Base-by-base conservation (phyloP, 2,888 invertebrate genomes). In the Halocaridina rubra region DNA sequence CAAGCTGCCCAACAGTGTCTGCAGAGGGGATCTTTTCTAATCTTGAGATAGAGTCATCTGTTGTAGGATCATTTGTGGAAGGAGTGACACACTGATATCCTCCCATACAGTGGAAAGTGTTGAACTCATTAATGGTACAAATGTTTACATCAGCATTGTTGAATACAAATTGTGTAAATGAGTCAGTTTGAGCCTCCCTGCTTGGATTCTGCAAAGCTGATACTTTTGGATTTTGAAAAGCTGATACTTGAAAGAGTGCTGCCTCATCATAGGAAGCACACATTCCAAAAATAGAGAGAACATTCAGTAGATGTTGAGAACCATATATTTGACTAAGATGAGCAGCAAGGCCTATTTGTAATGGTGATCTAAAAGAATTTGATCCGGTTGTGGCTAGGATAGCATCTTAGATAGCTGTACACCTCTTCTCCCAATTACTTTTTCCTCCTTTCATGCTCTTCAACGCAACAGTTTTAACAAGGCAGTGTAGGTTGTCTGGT, bases 171-270 rank as follows among this genome's bases (percentile, higher is more conserved):
- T 80, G 80, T 59, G 72, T 57, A 80, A 80, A 72, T 81, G 53
- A 53, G 57, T 57, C 71, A 57, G 53, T 80, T 57, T 80, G 71
- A 80, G 71, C 30, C 80, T 80, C n/a, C n/a, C n/a, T n/a, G n/a
- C n/a, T n/a, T n/a, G n/a, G n/a, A n/a, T n/a, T n/a, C n/a, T n/a
- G n/a, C 80, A 80, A 80, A 8, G 71, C 57, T 80, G 80, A n/a
- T n/a, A n/a, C n/a, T n/a, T n/a, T n/a, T n/a, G n/a, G n/a, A n/a
- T n/a, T n/a, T n/a, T n/a, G n/a, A n/a, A n/a, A n/a, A n/a, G n/a
- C n/a, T n/a, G n/a, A 80, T 30, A 80, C 80, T 80, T 71, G 80
- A 80, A 80, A 80, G 69, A 69, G 69, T 39, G 57, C 71, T 57
- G 29, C 29, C 53, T 80, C 53, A 80, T 2, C 71, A 80, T 80